phyloP scores from a whole-genome alignment of 2,888 invertebrate species.

The Phaedon cochleariae region DNA sequence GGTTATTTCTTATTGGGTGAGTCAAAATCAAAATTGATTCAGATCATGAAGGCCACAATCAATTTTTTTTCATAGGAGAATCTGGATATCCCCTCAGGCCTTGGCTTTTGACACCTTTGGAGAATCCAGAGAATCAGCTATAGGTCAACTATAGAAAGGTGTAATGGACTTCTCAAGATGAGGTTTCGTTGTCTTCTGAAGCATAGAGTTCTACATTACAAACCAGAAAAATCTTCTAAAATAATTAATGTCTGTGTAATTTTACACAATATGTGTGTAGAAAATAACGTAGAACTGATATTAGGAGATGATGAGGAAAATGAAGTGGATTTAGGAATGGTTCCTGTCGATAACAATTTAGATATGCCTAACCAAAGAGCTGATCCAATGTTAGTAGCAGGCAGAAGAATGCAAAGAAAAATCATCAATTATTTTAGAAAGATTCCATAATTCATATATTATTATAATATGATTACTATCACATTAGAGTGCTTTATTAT shows the following conservation, averaged over 20 bases:
- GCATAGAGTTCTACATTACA: conserved; percentile 33
- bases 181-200: conserved; percentile 32
- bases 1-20: conserved; percentile 16
- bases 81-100: conserved; percentile 28
- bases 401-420: conserved; percentile 5
- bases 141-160: conserved; percentile 32
- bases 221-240: conserved; percentile 20
- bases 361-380: not conserved
- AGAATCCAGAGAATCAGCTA: conserved; percentile 21
- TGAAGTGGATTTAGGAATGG: not conserved
- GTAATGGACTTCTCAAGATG: conserved; percentile 34
- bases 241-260: conserved; percentile 33
- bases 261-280: conserved; percentile 31
- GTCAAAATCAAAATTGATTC: not conserved
- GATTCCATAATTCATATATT: not conserved
- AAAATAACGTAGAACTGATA: conserved; percentile 19
- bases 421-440: conserved; percentile 1
- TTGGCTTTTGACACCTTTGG: conserved; percentile 29
- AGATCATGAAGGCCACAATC: not conserved
- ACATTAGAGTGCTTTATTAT: not conserved
- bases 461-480: not conserved
- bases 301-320: not conserved
- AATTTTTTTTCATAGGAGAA: conserved; percentile 12
- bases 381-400: conserved; percentile 4
- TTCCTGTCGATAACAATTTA: not conserved